Evolutionary conservation across 2,888 invertebrate genomes (phyloP), one percentile per base, ranked within the genome.

Genomic region (Cephus pulcher): DNA sequence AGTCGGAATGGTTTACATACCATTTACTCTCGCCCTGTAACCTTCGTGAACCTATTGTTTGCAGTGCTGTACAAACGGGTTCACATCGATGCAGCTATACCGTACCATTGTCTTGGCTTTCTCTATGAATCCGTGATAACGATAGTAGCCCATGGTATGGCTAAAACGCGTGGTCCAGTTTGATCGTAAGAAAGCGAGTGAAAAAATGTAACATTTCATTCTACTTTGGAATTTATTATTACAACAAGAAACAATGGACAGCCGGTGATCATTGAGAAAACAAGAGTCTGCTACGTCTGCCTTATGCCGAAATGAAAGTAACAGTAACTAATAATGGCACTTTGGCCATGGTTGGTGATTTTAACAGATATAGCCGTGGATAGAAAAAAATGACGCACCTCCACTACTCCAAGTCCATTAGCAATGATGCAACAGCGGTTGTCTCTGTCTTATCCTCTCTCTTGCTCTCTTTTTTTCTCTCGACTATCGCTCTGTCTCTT

Each of bases 21-120:
- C 91, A 91, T 91, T 91, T 91, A 91, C 90, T 89, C 90, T 86
- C 90, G 89, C 90, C 90, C 89, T 85, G 87, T 85, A 87, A 88
- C 80, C 80, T 71, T 34, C 74, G 12, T 74, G 74, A 76, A 81
- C 78, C 82, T 85, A 85, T 86, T 90, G 89, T 91, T 91, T 91
- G 89, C 90, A 86, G 83, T 91, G 88, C 88, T 90, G 86, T 90
- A 89, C 90, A 90, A 91, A 90, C 89, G 86, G 83, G 83, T 85
- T 85, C 84, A 84, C 85, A 83, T 85, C 85, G 82, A 84, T 86
- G 82, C 83, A 86, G 86, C 87, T 88, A 15, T 87, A 87, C 84
- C 71, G 0, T 71, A 12, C 71, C 34, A 4, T 23, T 32, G 71
- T 15, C 71, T 71, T 71, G 71, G 12, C 12, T 32, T 23, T 9